phyloP scores from a whole-genome alignment of 2,888 invertebrate genomes.

The Peribatodes rhomboidaria region DNA sequence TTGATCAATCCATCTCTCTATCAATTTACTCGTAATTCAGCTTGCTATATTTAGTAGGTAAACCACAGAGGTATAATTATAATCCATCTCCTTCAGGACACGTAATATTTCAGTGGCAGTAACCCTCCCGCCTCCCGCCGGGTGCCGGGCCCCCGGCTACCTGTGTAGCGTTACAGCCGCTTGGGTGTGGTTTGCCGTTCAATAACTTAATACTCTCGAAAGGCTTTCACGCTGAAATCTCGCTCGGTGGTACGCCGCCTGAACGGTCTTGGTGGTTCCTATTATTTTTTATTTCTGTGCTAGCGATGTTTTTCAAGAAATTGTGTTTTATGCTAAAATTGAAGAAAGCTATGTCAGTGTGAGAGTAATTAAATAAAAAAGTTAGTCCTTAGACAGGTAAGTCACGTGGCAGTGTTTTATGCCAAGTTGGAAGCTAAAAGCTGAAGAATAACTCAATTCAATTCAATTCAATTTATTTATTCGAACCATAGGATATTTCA shows the following conservation, averaged over 20 bases:
- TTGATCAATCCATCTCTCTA: too few species aligned
- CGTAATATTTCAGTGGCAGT: constrained; percentile 66
- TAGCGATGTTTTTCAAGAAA: too few species aligned
- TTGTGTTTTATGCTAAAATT: too few species aligned
- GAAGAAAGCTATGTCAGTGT: too few species aligned
- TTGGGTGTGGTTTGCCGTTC: constrained; percentile 87
- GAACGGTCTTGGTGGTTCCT: constrained; percentile 62
- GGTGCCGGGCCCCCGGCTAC: constrained; percentile 51
- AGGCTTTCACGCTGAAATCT: constrained; percentile 86
- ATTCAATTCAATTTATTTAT: too few species aligned
- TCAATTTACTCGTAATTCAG: not conserved
- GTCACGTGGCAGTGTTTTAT: too few species aligned
- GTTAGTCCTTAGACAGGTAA: too few species aligned
- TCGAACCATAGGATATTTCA: too few species aligned
- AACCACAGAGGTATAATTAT: constrained; percentile 31
- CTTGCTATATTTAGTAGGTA: constrained; percentile 43
- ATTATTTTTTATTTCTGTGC: constrained; percentile 11
- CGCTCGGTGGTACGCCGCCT: constrained; percentile 63
- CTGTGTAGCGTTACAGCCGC: constrained; percentile 80
- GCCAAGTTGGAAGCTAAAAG: too few species aligned
- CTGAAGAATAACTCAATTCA: too few species aligned
- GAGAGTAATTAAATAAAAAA: too few species aligned
- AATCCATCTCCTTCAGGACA: constrained; percentile 65
- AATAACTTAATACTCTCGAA: constrained; percentile 86
- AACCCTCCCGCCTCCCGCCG: constrained; percentile 57